phyloP scores from a whole-genome alignment of 2,113 vertebrate genomes.

The Sphaerodactylus townsendi region DNA sequence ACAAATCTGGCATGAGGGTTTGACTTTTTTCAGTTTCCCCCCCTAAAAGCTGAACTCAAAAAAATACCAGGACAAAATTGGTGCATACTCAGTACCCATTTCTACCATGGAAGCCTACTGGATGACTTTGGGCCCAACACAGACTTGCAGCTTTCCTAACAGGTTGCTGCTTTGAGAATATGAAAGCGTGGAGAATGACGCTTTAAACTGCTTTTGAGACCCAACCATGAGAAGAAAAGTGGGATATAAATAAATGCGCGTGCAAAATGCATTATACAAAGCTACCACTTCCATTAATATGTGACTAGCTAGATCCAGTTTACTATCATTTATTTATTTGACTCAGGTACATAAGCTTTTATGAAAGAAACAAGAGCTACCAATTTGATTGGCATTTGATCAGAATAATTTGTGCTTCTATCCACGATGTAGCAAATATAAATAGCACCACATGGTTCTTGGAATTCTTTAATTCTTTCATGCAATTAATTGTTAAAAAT shows the following conservation, averaged over 20 bases:
- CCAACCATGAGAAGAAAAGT: background rate
- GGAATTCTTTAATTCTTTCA: constrained; percentile 59
- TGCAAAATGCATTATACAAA: background rate
- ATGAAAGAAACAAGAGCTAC: constrained; percentile 16
- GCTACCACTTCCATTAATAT: background rate
- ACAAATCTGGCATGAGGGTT: too few species aligned
- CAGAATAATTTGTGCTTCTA: constrained; percentile 38
- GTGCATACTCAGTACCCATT: too few species aligned
- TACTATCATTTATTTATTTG: constrained; percentile 38
- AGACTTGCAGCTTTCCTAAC: too few species aligned
- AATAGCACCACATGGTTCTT: constrained; percentile 51
- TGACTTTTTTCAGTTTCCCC: too few species aligned
- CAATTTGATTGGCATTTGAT: constrained; percentile 40
- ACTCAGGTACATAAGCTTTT: constrained; percentile 40
- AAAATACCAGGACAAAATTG: too few species aligned
- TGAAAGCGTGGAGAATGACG: too few species aligned
- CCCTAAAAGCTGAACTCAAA: too few species aligned
- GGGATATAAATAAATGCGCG: background rate
- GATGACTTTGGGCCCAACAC: too few species aligned
- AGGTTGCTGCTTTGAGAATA: too few species aligned
- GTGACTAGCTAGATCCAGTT: background rate
- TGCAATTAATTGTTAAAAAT: constrained; percentile 46
- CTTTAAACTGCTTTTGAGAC: too few species aligned
- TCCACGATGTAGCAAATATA: constrained; percentile 43
- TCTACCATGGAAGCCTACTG: too few species aligned